These are phyloP conservation scores for Scaptomyza montana DNA, from an alignment of 1,140 invertebrate genomes.

Conservation along the genomic window DNA sequence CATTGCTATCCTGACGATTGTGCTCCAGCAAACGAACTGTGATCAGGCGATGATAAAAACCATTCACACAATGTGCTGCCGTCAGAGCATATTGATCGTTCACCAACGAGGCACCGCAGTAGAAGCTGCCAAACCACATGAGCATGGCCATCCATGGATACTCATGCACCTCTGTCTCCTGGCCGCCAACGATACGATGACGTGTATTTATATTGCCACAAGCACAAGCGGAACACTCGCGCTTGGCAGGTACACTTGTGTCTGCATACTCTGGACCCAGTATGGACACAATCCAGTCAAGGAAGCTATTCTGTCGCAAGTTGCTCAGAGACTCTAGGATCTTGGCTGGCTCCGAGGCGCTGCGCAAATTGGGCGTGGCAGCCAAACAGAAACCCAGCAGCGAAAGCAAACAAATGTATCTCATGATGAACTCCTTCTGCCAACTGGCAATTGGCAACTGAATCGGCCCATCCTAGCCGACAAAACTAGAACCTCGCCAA, in stretches of 20 bases:
- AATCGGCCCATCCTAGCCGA: constrained; percentile 45
- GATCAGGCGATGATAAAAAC: constrained; percentile 89
- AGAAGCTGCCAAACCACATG: constrained; percentile 87
- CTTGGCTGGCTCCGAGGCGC: constrained; percentile 58
- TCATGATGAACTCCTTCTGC: constrained; percentile 58
- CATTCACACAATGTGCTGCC: constrained; percentile 89
- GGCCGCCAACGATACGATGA: constrained; percentile 88
- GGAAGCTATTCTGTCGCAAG: constrained; percentile 64
- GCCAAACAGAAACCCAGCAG: constrained; percentile 37
- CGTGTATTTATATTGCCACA: constrained; percentile 87
- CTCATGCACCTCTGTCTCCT: constrained; percentile 86
- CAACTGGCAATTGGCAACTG: constrained; percentile 72
- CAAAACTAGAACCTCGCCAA: constrained; percentile 25
- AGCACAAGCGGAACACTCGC: constrained; percentile 59
- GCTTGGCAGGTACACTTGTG: constrained; percentile 43
- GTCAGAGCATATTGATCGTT: constrained; percentile 86
- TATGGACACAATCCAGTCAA: constrained; percentile 68
- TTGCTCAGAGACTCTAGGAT: constrained; percentile 56
- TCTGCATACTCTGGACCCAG: constrained; percentile 63
- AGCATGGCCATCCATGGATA: constrained; percentile 90
- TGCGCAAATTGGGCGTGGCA: constrained; percentile 52
- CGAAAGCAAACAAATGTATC: constrained; percentile 27
- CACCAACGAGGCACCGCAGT: constrained; percentile 88
- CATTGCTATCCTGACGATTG: constrained; percentile 85
- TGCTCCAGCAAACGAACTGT: constrained; percentile 89